These are phyloP conservation scores for Tokudaia muenninki DNA, from an alignment of 2,797 vertebrate genomes.

Conservation along the genomic window DNA sequence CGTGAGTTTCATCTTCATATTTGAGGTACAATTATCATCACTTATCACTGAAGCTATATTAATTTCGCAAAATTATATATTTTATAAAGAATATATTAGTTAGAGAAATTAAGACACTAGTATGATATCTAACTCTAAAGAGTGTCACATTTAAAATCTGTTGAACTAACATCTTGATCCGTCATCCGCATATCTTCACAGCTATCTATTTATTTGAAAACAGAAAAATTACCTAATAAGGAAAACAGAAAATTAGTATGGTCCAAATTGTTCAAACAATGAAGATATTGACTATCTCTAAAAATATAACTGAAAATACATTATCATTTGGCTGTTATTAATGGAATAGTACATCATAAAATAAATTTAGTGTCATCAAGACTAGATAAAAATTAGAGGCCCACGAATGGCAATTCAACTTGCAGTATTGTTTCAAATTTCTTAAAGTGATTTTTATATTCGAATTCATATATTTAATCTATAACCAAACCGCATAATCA, in stretches of 20 bases:
- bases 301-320: slow-evolving; percentile 36
- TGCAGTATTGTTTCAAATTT: slow-evolving; percentile 16
- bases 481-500: neutral
- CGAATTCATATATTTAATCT: neutral
- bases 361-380: neutral
- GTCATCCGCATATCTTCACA: neutral
- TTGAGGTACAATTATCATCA: neutral
- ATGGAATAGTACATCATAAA: neutral
- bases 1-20: neutral
- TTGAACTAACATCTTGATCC: neutral
- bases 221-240: neutral
- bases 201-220: neutral
- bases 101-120: neutral
- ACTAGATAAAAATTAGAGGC: neutral
- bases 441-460: neutral
- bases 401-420: neutral
- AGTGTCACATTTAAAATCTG: neutral
- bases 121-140: neutral
- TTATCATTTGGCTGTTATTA: neutral
- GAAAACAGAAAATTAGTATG: neutral
- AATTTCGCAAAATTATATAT: neutral
- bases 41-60: neutral
- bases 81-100: neutral
- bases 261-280: neutral
- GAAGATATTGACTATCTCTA: neutral